Evolutionary conservation across 1,140 invertebrate genomes (phyloP).

Genomic region (Hylyphantes graminicola): DNA sequence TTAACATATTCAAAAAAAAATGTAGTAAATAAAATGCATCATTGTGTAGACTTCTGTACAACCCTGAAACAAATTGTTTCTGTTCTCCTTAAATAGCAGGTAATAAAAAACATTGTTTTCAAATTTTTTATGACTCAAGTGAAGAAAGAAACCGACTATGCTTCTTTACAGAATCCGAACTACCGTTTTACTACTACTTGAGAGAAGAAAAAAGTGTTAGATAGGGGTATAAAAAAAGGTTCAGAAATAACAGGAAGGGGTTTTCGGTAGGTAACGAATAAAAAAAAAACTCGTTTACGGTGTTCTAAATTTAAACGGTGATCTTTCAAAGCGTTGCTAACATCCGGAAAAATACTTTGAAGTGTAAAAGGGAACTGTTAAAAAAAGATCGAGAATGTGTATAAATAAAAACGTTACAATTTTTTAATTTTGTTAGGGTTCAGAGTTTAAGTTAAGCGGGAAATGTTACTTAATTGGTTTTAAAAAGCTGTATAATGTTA

Average conservation of each 20-base stretch:
- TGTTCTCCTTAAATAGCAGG: too few species aligned
- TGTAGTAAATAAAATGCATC: too few species aligned
- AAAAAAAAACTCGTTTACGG: constrained; percentile 14
- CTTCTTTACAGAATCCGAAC: not conserved
- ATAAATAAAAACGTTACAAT: constrained; percentile 15
- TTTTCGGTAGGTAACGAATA: not conserved
- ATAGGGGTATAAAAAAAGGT: constrained; percentile 16
- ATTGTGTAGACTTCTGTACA: too few species aligned
- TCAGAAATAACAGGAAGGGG: constrained; percentile 39
- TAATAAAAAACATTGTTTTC: too few species aligned
- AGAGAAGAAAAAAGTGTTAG: not conserved
- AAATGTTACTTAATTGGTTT: not conserved
- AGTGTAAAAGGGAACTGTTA: constrained; percentile 3
- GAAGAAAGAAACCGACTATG: not conserved
- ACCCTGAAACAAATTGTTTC: too few species aligned
- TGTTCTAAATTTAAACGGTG: constrained; percentile 50
- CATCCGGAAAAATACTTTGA: constrained; percentile 56
- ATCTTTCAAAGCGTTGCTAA: constrained; percentile 52
- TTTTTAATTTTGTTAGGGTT: constrained; percentile 9
- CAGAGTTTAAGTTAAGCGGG: constrained; percentile 1
- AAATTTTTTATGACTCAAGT: too few species aligned
- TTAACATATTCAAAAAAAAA: too few species aligned
- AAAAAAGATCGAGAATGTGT: not conserved
- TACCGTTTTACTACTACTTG: constrained; percentile 32
- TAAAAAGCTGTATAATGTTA: too few species aligned